phyloP scores from a whole-genome alignment of 2,797 vertebrate genomes.

The Coilia nasus region DNA sequence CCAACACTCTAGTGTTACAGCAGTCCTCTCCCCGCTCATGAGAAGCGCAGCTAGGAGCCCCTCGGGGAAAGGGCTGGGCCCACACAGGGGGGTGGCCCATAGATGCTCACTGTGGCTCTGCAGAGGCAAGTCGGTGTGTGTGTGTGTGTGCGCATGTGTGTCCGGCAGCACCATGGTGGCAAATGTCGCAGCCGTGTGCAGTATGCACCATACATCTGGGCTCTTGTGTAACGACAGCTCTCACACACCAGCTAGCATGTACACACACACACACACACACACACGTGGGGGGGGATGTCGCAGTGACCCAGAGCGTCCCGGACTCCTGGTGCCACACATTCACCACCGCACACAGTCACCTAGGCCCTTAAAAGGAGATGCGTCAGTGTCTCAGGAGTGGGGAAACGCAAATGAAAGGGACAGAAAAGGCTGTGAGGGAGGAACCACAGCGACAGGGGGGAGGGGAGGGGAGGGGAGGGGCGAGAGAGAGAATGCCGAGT shows the following conservation, averaged over 20 bases:
- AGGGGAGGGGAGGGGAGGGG: no score
- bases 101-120: not conserved
- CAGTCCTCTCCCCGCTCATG: not conserved
- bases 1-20: not conserved
- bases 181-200: conserved; percentile 38
- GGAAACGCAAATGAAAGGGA: not conserved
- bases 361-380: conserved; percentile 52
- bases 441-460: not conserved
- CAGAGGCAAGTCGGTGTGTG: not conserved
- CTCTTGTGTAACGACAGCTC: conserved; percentile 32
- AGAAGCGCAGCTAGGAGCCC: not conserved
- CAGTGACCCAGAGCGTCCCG: conserved; percentile 46
- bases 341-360: conserved; percentile 40
- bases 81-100: not conserved
- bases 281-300: conserved; percentile 40
- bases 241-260: not conserved
- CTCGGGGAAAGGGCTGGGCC: not conserved
- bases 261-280: not conserved
- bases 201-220: conserved; percentile 35
- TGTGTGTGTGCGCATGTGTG: not conserved
- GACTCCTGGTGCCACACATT: not conserved
- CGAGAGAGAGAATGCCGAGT: not conserved
- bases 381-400: not conserved
- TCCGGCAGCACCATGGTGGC: conserved; percentile 11
- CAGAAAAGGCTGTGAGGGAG: not conserved